Evolutionary conservation across 2,113 vertebrate species (phyloP).

Genomic region (Sebastes schlegelii): DNA sequence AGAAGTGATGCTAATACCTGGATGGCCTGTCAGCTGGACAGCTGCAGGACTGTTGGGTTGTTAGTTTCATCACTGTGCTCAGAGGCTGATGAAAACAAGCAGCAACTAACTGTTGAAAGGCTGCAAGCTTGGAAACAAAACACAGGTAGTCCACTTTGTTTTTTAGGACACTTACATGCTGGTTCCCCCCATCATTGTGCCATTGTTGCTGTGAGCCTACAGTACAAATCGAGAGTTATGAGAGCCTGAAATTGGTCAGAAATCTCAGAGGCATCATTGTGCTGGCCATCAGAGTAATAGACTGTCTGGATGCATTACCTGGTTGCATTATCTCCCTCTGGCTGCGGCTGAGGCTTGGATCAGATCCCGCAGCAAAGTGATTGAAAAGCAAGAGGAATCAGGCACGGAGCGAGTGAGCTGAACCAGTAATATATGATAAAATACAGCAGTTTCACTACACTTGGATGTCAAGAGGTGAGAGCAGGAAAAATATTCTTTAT

Average conservation of each 20-base stretch:
- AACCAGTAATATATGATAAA: slow-evolving; percentile 56
- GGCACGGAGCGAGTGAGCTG: slow-evolving; percentile 2
- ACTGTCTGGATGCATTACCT: slow-evolving; percentile 75
- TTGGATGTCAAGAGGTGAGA: slow-evolving; percentile 24
- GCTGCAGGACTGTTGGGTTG: slow-evolving; percentile 3
- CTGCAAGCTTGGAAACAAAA: slow-evolving; percentile 21
- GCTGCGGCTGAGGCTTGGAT: slow-evolving; percentile 58
- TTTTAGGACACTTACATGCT: slow-evolving; percentile 15
- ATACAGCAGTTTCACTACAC: slow-evolving; percentile 43
- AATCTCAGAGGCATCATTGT: slow-evolving; percentile 74
- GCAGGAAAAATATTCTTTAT: slow-evolving; percentile 25
- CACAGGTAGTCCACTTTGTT: slow-evolving; percentile 30
- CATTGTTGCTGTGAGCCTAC: background rate
- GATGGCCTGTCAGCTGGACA: slow-evolving; percentile 39
- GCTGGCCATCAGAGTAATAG: slow-evolving; percentile 70
- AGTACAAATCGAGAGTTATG: slow-evolving; percentile 46
- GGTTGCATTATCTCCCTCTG: slow-evolving; percentile 65
- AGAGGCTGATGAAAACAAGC: slow-evolving; percentile 64
- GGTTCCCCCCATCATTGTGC: background rate
- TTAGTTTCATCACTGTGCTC: slow-evolving; percentile 58
- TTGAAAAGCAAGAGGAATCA: slow-evolving; percentile 67
- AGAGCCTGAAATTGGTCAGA: slow-evolving; percentile 66
- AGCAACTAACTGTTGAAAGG: slow-evolving; percentile 51
- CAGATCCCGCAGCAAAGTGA: slow-evolving; percentile 72
- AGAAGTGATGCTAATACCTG: slow-evolving; percentile 6